Conservation (phyloP, 2,888 invertebrate species). For the Agonopterix heracliana region DNA sequence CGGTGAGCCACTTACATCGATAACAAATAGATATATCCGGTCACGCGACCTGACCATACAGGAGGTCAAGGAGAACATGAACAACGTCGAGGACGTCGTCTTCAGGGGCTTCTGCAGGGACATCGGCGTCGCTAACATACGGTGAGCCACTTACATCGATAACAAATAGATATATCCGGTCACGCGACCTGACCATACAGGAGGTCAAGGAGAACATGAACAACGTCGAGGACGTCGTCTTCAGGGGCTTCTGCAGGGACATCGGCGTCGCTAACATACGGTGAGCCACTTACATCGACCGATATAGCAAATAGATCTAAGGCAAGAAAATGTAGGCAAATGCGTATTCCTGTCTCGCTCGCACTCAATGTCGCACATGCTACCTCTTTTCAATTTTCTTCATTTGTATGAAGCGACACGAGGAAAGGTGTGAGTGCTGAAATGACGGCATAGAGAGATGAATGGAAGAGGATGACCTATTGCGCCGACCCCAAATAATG, state of each 20-base stretch:
- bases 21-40: no score
- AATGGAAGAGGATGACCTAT: no score
- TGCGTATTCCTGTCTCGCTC: no score
- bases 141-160: slow-evolving; percentile 29
- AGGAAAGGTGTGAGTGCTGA: no score
- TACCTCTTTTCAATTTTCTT: no score
- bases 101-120: slow-evolving; percentile 95
- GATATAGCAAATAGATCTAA: no score
- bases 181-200: slow-evolving; percentile 89
- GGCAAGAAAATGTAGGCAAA: no score
- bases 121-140: slow-evolving; percentile 96
- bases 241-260: slow-evolving; percentile 93
- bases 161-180: no score
- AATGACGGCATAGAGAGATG: no score
- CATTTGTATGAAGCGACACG: no score
- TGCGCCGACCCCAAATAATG: no score
- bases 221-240: slow-evolving; percentile 97
- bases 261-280: slow-evolving; percentile 96
- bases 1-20: slow-evolving; percentile 30
- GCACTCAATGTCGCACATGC: no score
- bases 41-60: slow-evolving; percentile 89
- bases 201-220: slow-evolving; percentile 97
- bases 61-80: slow-evolving; percentile 95
- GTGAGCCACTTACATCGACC: slow-evolving; percentile 24
- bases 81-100: slow-evolving; percentile 96